Conservation (phyloP, 2,797 vertebrate species). For the Sebastes aleutianus region DNA sequence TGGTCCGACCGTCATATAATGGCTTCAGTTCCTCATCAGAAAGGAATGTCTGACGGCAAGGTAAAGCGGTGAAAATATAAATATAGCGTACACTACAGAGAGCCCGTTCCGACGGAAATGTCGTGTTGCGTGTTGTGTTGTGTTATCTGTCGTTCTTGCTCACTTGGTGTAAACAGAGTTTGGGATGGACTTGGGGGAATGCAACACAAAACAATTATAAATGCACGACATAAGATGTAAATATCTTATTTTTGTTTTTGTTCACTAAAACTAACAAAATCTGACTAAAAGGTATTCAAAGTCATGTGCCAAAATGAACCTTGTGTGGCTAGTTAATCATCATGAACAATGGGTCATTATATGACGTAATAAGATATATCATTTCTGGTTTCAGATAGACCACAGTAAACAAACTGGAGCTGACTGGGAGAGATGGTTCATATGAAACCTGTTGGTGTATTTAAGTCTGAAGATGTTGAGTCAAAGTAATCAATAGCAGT, state of each 20-base stretch:
- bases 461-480: background rate
- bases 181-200: no score
- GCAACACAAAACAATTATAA: background rate
- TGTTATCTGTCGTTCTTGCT: no score
- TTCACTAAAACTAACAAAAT: background rate
- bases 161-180: no score
- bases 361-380: constrained; percentile 28
- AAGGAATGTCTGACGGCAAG: no score
- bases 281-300: background rate
- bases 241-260: background rate
- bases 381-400: background rate
- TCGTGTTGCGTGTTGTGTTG: no score
- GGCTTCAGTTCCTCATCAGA: no score
- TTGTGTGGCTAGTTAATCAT: background rate
- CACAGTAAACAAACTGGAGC: background rate
- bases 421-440: background rate
- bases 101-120: no score
- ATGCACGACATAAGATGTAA: background rate
- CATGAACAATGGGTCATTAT: constrained; percentile 43
- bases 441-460: background rate
- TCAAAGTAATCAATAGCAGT: background rate
- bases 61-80: no score
- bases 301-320: background rate
- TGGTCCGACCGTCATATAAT: no score
- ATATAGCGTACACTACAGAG: no score